Evolutionary conservation across 2,113 vertebrate species (phyloP).

Genomic region (Machaerirhynchus nigripectus): DNA sequence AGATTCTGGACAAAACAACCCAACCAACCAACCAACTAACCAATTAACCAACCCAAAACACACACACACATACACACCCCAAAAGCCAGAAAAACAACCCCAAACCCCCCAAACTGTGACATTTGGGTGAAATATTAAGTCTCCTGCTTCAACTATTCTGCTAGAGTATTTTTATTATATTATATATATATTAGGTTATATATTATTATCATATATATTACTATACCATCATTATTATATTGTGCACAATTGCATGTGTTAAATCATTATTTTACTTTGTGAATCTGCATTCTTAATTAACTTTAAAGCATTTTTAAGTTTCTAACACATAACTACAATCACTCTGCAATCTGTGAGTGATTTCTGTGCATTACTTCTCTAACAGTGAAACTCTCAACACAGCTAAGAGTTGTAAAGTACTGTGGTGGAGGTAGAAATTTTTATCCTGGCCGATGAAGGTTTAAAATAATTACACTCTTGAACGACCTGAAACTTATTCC

Average conservation of each 20-base stretch:
- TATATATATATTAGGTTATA: background rate
- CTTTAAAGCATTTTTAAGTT: background rate
- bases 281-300: background rate
- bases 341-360: background rate
- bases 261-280: background rate
- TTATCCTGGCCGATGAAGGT: background rate
- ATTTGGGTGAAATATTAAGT: background rate
- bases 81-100: background rate
- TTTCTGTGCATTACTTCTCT: background rate
- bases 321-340: background rate
- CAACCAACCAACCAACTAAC: background rate
- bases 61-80: fast-evolving
- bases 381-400: background rate
- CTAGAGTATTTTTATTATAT: background rate
- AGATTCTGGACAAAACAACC: background rate
- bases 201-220: too few species aligned
- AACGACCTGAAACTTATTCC: background rate
- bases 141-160: background rate
- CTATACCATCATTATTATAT: too few species aligned
- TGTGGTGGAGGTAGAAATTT: background rate
- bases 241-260: too few species aligned
- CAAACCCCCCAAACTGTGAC: fast-evolving
- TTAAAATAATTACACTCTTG: background rate
- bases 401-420: background rate
- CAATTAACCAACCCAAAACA: background rate